phyloP scores from a whole-genome alignment of 2,113 vertebrate genomes.

The Opisthocomus hoazin region DNA sequence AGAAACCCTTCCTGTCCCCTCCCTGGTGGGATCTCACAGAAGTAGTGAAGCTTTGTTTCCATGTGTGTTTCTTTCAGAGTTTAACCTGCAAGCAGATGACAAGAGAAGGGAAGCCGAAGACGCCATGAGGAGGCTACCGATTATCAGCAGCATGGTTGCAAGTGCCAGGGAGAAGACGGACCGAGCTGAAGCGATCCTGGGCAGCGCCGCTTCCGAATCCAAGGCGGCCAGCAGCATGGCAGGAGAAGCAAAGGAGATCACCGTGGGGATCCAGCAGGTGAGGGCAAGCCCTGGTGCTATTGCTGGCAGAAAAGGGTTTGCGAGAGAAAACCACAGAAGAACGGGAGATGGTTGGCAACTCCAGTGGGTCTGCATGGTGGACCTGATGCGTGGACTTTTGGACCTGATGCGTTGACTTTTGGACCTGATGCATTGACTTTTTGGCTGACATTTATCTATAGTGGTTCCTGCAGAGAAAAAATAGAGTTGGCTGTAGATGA shows the following conservation, averaged over 20 bases:
- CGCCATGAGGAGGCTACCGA: conserved; percentile 77
- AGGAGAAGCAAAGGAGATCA: conserved; percentile 49
- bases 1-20: background rate
- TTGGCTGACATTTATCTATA: background rate
- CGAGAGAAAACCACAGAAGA: background rate
- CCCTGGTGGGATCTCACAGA: background rate
- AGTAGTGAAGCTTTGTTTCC: background rate
- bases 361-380: background rate
- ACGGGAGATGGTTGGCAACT: background rate
- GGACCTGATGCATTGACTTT: no score
- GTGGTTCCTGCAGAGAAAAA: background rate
- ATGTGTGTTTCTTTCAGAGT: conserved; percentile 62
- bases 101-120: conserved; percentile 74
- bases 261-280: conserved; percentile 79
- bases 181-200: conserved; percentile 63
- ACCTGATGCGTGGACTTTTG: background rate
- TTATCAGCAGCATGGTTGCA: conserved; percentile 75
- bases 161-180: conserved; percentile 69
- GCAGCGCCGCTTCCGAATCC: conserved; percentile 37
- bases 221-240: conserved; percentile 27
- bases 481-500: background rate
- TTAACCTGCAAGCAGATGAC: conserved; percentile 77
- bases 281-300: background rate
- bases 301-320: background rate
- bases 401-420: no score